A percentile compares a stretch with the other conserved stretches of the same genome.
These are phyloP conservation scores for Taenioides sp. DNA, from an alignment of 2,797 vertebrate genomes.

Conservation along the genomic window DNA sequence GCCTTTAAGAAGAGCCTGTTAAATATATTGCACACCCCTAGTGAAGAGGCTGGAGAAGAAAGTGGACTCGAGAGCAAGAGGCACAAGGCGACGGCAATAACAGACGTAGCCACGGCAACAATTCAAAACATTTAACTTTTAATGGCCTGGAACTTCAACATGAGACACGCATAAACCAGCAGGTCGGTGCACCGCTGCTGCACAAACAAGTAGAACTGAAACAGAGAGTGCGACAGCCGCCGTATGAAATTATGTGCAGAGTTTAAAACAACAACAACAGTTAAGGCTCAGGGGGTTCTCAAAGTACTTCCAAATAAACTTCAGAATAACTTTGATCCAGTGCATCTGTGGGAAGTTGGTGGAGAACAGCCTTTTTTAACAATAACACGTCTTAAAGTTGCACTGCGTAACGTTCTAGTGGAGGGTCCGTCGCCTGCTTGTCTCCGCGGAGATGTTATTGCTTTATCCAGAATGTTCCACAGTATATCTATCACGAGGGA, in stretches of 20 bases:
- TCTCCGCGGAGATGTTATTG: too few species aligned
- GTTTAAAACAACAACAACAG: slow-evolving; percentile 43
- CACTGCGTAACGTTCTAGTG: too few species aligned
- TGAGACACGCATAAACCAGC: slow-evolving; percentile 46
- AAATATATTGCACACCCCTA: neutral
- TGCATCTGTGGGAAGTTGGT: slow-evolving; percentile 34
- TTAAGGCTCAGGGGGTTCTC: slow-evolving; percentile 43
- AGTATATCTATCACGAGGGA: too few species aligned
- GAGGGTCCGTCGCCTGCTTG: too few species aligned
- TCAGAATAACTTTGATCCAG: slow-evolving; percentile 43
- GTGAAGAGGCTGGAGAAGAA: slow-evolving; percentile 33
- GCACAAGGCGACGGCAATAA: slow-evolving; percentile 26
- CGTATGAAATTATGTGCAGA: slow-evolving; percentile 36
- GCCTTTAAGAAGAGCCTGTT: neutral
- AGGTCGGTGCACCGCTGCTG: slow-evolving; percentile 36
- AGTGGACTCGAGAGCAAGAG: slow-evolving; percentile 2
- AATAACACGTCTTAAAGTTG: too few species aligned
- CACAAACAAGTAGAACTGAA: slow-evolving; percentile 33
- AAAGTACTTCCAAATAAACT: slow-evolving; percentile 42
- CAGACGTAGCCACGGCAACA: slow-evolving; percentile 26
- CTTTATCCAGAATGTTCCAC: too few species aligned
- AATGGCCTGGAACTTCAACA: slow-evolving; percentile 58
- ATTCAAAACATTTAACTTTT: slow-evolving; percentile 59
- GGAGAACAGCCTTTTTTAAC: too few species aligned
- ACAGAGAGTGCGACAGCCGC: slow-evolving; percentile 38